Conservation (phyloP, 1,140 invertebrate species). For the Achatina immaculata region DNA sequence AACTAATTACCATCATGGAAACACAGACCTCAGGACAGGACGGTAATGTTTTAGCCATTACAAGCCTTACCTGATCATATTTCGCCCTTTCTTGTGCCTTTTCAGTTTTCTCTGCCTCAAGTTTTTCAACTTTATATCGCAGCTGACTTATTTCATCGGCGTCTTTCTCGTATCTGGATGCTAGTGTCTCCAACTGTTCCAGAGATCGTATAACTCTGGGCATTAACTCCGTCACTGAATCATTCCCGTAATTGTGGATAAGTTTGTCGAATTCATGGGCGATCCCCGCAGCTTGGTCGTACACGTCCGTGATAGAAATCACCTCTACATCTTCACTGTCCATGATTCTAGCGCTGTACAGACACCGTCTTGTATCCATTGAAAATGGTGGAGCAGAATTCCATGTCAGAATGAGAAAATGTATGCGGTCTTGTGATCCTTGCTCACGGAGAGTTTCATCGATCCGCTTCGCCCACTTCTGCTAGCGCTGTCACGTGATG, state of each 20-base stretch:
- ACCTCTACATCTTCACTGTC: slow-evolving; percentile 51
- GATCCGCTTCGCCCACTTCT: not conserved
- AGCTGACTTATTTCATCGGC: slow-evolving; percentile 87
- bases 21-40: too few relatives aligned
- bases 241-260: slow-evolving; percentile 90
- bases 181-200: slow-evolving; percentile 91
- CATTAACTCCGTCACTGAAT: slow-evolving; percentile 89
- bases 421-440: slow-evolving; percentile 21
- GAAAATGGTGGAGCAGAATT: slow-evolving; percentile 43
- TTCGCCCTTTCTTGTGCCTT: slow-evolving; percentile 87
- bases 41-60: too few relatives aligned
- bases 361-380: slow-evolving; percentile 59
- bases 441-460: not conserved
- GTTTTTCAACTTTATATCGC: slow-evolving; percentile 83
- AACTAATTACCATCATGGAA: too few relatives aligned
- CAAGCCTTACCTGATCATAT: slow-evolving; percentile 88
- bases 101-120: slow-evolving; percentile 88
- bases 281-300: slow-evolving; percentile 96
- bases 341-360: slow-evolving; percentile 56
- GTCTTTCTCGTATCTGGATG: slow-evolving; percentile 89
- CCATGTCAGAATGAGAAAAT: slow-evolving; percentile 37
- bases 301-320: slow-evolving; percentile 87
- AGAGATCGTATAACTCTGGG: slow-evolving; percentile 96
- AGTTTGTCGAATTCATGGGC: slow-evolving; percentile 97
- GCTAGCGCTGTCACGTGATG: slow-evolving; percentile 1